A percentile compares a stretch with the other conserved stretches of the same genome.
These are phyloP conservation scores for Drosophila affinis DNA, from an alignment of 2,888 invertebrate species.

Conservation along the genomic window DNA sequence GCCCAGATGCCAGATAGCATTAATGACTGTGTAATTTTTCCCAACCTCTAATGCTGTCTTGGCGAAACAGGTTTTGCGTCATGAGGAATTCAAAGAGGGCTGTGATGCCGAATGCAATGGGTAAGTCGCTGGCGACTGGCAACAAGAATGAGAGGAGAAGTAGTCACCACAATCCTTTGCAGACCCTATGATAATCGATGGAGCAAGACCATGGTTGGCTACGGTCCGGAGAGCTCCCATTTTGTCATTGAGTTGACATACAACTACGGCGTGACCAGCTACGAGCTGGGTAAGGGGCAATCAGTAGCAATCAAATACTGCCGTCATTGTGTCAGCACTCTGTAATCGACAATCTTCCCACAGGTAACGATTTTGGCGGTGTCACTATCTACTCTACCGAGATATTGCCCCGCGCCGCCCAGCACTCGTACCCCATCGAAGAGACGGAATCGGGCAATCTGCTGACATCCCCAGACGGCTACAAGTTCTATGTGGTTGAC, in stretches of 20 bases:
- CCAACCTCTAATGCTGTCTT: not conserved
- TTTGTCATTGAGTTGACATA: conserved; percentile 99
- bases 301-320: not conserved
- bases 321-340: not conserved
- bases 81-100: conserved; percentile 98
- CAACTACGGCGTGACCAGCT: conserved; percentile 96
- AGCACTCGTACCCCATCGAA: conserved; percentile 89
- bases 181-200: conserved; percentile 99
- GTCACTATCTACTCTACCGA: conserved; percentile 92
- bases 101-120: conserved; percentile 99
- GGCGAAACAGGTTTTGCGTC: conserved; percentile 90
- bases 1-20: conserved; percentile 34
- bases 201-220: conserved; percentile 99
- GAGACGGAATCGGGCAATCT: conserved; percentile 87
- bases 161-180: conserved; percentile 31
- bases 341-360: not conserved
- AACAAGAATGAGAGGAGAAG: not conserved
- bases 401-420: conserved; percentile 89
- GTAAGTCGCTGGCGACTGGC: conserved; percentile 84
- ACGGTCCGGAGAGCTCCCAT: conserved; percentile 96
- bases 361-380: conserved; percentile 93
- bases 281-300: conserved; percentile 88
- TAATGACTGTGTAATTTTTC: conserved; percentile 36
- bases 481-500: conserved; percentile 92
- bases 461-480: conserved; percentile 95